Base-by-base conservation (phyloP, 2,888 invertebrate genomes). In the Willowsia nigromaculata region DNA sequence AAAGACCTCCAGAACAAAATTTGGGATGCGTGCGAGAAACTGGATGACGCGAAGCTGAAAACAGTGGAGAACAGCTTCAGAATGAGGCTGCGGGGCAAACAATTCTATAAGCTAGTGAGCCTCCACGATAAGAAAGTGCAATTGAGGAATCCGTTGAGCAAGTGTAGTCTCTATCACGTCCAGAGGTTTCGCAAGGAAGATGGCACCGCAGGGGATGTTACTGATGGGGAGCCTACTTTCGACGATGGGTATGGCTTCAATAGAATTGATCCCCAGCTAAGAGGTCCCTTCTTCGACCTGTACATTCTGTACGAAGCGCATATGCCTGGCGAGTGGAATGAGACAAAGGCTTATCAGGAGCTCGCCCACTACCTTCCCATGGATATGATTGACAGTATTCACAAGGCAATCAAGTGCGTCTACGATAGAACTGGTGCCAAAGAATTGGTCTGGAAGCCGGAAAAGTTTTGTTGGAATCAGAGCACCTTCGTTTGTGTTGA, bases 401-500 rank as follows among this genome's bases (percentile, higher is more conserved):
- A 27, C n/a, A 30, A 30, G 0, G 50, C 47, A 1, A 53, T 78
- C 9, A 22, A 78, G 25, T 78, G 78, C 30, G 53, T 78, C 9
- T 78, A 78, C n/a, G 30, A 78, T 11, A 30, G 7, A 11, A 6
- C 53, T 3, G 33, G 27, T 30, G 1, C 13, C 0, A 22, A 22
- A 11, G 5, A 50, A 4, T 37, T 78, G 78, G 11, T 4, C 1
- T 50, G 6, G 15, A 4, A 53, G 30, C 78, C 27, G 47, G 78
- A 78, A 50, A 78, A 78, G 18, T 78, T 78, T 53, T 78, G 78
- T n/a, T 47, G 50, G 50, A 11, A 18, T 15, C 2, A 15, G 5
- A 43, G 43, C 27, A 78, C 50, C n/a, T 78, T 78, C n/a, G 30
- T 53, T 9, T 76, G 76, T 22, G 76, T 76, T 2, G 76, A 76